Base-by-base conservation (phyloP, 2,888 invertebrate genomes). In the Dicyrtomina minuta region DNA sequence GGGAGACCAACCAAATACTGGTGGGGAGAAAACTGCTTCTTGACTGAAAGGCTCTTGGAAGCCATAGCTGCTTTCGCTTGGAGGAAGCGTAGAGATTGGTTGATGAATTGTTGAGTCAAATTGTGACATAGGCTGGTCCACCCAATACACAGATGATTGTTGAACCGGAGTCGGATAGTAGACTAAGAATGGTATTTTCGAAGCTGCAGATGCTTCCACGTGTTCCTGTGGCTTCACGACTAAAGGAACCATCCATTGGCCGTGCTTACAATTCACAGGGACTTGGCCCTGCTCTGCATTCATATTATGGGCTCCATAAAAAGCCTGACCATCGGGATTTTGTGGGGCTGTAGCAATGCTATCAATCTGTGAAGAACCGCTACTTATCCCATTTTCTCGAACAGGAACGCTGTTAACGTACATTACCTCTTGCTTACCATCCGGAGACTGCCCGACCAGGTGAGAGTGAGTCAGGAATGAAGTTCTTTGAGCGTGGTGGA, bases 381-480 rank as follows among this genome's bases (percentile, higher is more conserved):
- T 33, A 10, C 22, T n/a, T 17, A 33, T 51, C 3, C 33, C 62
- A 44, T 56, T 27, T 8, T 33, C 41, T n/a, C 8, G 51, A 0
- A 74, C 71, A 15, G 75, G 71, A n/a, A 75, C 70, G 56, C 74
- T 72, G 59, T 74, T 66, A 13, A 77, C 71, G 39, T 74, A 78
- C 10, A 77, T 67, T 4, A 70, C 69, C 27, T 71, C 71, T 64
- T 67, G 62, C 53, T 51, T n/a, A 24, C 68, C 69, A 24, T 59
- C 43, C 1, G 46, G 26, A 13, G 15, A 5, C 8, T 27, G 43
- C 1, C 33, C 27, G 6, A 67, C 68, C 46, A 77, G 72, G 44
- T 76, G 74, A 27, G 75, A 74, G 62, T 78, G 78, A 49, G 78
- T 78, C n/a, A 78, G 69, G 51, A 75, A 73, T 0, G 78, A 78